Evolutionary conservation across 2,797 vertebrate species (phyloP), one percentile per base, ranked within the genome.

Genomic region (Balearica regulorum): DNA sequence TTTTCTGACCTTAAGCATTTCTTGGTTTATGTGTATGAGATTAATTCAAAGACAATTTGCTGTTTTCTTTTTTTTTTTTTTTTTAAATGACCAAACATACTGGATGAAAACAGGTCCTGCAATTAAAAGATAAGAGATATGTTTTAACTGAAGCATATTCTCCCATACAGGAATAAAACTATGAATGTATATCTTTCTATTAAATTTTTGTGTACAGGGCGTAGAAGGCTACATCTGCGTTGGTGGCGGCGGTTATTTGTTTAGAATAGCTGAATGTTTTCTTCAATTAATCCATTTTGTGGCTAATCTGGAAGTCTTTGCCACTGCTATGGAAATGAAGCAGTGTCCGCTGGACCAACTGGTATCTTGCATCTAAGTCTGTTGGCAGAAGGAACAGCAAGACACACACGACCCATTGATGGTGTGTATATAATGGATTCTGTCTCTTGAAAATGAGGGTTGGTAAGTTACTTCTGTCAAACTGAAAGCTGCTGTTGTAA

Each of bases 1-100:
- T 90, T 44, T 94, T 93, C 35, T 86, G 83, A 78, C 80, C 66
- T 72, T 79, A 83, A 64, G n/a, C 57, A 48, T 89, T 79, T 57
- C 61, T 91, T 87, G n/a, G 18, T 53, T 87, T 84, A 22, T 35
- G 28, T 48, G 24, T 62, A 37, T 70, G 41, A 80, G 61, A 65
- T 85, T 29, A 85, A 49, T 87, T 96, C 3, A 31, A 87, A 89
- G 48, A 68, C 1, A 1, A 91, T 83, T 92, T 1, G 1, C 13
- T 73, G 13, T n/a, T 5, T 3, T 43, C 29, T 2, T 68, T 14
- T 20, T 26, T 54, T 24, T 39, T 33, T 49, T 55, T 43, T 77
- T 33, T 60, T 69, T 19, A 13, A 61, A 43, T 73, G 29, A 53
- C 28, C 26, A 57, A 55, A 43, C 16, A 54, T 37, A 33, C 22